Percentiles rank a stretch among this genome's conserved stretches.
Evolutionary conservation across 30 jellyfish, hydroid and myxozoan genomes (phyloP).

Genomic region (Turritopsis dohrnii): DNA sequence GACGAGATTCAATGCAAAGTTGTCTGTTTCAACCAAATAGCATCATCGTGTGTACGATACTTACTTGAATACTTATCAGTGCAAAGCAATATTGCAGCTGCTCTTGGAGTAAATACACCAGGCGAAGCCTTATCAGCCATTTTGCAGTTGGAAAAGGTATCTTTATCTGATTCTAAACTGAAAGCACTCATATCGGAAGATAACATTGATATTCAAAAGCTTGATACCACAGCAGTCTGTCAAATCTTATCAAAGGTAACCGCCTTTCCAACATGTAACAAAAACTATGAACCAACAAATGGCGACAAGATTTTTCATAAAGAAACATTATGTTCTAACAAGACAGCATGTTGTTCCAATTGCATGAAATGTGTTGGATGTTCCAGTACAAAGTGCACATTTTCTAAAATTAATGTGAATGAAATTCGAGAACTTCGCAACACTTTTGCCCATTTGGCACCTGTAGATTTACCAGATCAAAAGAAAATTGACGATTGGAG

Average conservation of each 20-base stretch:
- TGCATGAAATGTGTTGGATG: not conserved
- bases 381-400: not conserved
- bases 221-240: not conserved
- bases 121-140: not conserved
- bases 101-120: not conserved
- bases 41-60: not conserved
- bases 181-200: not conserved
- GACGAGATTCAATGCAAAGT: not conserved
- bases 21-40: not conserved
- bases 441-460: not conserved
- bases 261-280: not conserved
- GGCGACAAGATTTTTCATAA: not conserved
- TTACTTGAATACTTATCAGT: not conserved
- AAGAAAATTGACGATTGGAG: not conserved
- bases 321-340: not conserved
- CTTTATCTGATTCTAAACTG: not conserved
- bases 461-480: not conserved
- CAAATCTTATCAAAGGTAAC: not conserved
- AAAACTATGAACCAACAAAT: not conserved
- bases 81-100: not conserved
- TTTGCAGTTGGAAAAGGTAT: not conserved
- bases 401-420: not conserved
- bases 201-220: not conserved
- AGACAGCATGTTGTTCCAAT: not conserved
- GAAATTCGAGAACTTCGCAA: not conserved